phyloP scores from a whole-genome alignment of 2,113 vertebrate species.

The Morone chrysops region DNA sequence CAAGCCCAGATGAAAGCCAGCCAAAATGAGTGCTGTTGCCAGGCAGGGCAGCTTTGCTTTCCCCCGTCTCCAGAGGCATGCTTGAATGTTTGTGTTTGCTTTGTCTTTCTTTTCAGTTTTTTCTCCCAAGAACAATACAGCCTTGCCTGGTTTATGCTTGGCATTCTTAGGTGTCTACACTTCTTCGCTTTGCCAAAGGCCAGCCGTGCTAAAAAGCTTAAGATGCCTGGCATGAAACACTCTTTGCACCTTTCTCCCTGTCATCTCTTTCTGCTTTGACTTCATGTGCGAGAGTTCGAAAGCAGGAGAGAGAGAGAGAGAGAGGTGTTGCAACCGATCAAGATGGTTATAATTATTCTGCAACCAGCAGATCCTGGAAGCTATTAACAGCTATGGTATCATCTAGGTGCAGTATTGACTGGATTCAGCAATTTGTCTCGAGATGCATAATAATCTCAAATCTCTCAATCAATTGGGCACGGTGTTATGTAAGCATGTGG shows the following conservation, averaged over 20 bases:
- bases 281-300: conserved; percentile 24
- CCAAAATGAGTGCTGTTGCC: conserved; percentile 63
- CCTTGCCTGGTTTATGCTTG: conserved; percentile 30
- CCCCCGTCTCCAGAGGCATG: conserved; percentile 52
- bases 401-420: conserved; percentile 8
- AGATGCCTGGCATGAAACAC: conserved; percentile 39
- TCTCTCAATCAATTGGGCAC: conserved; percentile 17
- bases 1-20: conserved; percentile 65
- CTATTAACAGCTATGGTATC: neutral
- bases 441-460: conserved; percentile 29
- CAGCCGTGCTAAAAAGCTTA: conserved; percentile 33
- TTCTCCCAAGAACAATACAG: conserved; percentile 38
- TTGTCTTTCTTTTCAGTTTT: conserved; percentile 33
- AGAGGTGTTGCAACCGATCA: conserved; percentile 19
- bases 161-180: conserved; percentile 45
- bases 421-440: conserved; percentile 34
- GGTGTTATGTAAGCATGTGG: conserved; percentile 24
- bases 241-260: conserved; percentile 37
- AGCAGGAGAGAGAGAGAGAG: neutral
- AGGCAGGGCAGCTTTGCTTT: conserved; percentile 59
- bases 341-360: conserved; percentile 28
- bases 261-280: conserved; percentile 32
- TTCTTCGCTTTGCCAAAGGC: conserved; percentile 57
- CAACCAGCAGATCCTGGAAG: conserved; percentile 1
- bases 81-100: conserved; percentile 55